Evolutionary conservation across 2,113 vertebrate genomes (phyloP), one percentile per base, ranked within the genome.

Genomic region (Ammospiza nelsoni): DNA sequence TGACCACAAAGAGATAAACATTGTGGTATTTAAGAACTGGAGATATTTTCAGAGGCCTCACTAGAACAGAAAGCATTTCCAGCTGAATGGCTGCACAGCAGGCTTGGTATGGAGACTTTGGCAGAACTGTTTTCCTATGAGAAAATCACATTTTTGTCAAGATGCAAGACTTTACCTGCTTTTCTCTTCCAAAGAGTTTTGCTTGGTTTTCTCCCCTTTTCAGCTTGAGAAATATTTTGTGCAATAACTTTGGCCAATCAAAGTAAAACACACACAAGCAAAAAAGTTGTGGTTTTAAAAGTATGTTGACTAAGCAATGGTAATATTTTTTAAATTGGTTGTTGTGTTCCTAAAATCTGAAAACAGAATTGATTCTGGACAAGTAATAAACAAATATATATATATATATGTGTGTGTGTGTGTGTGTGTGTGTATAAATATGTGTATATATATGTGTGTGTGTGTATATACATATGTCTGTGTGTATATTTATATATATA

Each of bases 1-100:
- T 95, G 90, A 93, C 85, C 94, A 95, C 96, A 94, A 91, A 71
- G 92, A 93, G 87, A 92, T 77, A 96, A 96, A 94, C 88, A 84
- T 35, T 17, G 7, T 35, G 75, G 85, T 84, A 92, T 93, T 94
- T 92, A 61, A 68, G 69, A 96, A 92, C 76, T 75, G 69, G 61
- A 84, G 93, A 92, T 95, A 95, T 95, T 95, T 97, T 92, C 3
- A 46, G 96, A 96, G 62, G 66, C 71, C 91, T 84, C 89, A 91
- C 62, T 91, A 71, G 68, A 91, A 61, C 75, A 84, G 83, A 94
- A 95, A 74, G 82, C 75, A 67, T 61, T 82, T 68, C 76, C 29
- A 86, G 75, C 54, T 67, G 75, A 74, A 88, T 37, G 59, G 35
- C 48, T 76, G 67, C 27, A 90, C 77, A 88, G 62, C 15, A 71